Conservation (phyloP, 1,140 invertebrate species). For the Drosophila sulfurigaster region DNA sequence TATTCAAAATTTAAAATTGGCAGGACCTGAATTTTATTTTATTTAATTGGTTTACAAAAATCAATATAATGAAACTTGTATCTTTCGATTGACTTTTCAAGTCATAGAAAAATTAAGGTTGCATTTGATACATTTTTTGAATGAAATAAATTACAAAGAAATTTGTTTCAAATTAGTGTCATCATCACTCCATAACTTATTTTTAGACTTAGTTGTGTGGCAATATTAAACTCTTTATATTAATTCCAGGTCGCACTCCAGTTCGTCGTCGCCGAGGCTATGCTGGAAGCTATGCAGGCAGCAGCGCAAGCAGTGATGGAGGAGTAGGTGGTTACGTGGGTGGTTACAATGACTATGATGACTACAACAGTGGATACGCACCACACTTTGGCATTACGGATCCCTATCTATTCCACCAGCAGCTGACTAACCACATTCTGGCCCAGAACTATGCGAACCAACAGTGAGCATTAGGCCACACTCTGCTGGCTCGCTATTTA, state of each 20-base stretch:
- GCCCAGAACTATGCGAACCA: conserved; percentile 76
- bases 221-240: too few species aligned
- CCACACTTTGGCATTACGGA: conserved; percentile 74
- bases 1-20: too few species aligned
- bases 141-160: too few species aligned
- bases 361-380: conserved; percentile 51
- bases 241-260: conserved; percentile 5
- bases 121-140: too few species aligned
- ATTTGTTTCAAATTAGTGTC: too few species aligned
- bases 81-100: too few species aligned
- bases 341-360: conserved; percentile 68
- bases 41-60: too few species aligned
- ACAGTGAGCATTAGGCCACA: conserved; percentile 59
- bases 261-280: conserved; percentile 54
- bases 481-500: background rate
- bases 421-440: conserved; percentile 80
- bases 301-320: conserved; percentile 28
- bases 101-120: too few species aligned
- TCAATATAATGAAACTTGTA: too few species aligned
- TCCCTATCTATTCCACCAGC: conserved; percentile 80
- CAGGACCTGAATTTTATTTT: too few species aligned
- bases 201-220: too few species aligned
- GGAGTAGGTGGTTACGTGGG: conserved; percentile 33
- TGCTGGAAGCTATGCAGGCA: conserved; percentile 55
- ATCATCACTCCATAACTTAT: too few species aligned